Evolutionary conservation across 2,797 vertebrate species (phyloP), one percentile per base, ranked within the genome.

Genomic region (Darevskia nairensis): DNA sequence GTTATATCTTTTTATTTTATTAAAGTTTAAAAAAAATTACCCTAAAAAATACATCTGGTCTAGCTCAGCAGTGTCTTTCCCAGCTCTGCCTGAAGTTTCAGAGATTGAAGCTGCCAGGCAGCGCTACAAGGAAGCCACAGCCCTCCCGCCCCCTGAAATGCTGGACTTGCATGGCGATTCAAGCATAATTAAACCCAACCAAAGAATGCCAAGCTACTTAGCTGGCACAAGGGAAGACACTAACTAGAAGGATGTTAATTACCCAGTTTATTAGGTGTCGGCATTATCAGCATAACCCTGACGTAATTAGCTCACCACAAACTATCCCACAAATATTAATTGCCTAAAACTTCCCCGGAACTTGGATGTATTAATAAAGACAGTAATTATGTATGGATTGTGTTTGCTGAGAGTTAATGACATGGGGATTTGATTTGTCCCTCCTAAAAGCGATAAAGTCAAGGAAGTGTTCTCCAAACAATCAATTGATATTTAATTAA

Each of bases 401-500:
- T 85, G 86, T 90, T 75, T 88, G 88, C 90, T 83, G 92, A 78
- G 85, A 93, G 94, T 95, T 96, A 96, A 96, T 90, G 94, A 93
- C 92, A 68, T 82, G 92, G 92, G 92, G 93, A 90, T 92, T 90
- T 93, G 93, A 95, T 95, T 92, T 93, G 92, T 88, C 94, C 92
- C 25, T 0, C 87, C 84, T 90, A 94, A 92, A 79, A 8, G 6
- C 21, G 89, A 92, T 93, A 91, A 93, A 92, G 82, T 87, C 89
- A 88, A 94, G 94, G 94, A 94, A 94, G 93, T 92, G 94, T 93
- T 94, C 91, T 80, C 92, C 88, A 10, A 95, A 93, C 93, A 91
- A 93, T 96, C 94, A 92, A 95, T 94, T 94, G 94, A 92, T 93
- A 91, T 93, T 95, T 94, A 94, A 95, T 96, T 95, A 95, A 90